Evolutionary conservation across 92 coral and sea anemone species (phyloP), one percentile per base, ranked within the genome.

Genomic region (Actinernus sp.): DNA sequence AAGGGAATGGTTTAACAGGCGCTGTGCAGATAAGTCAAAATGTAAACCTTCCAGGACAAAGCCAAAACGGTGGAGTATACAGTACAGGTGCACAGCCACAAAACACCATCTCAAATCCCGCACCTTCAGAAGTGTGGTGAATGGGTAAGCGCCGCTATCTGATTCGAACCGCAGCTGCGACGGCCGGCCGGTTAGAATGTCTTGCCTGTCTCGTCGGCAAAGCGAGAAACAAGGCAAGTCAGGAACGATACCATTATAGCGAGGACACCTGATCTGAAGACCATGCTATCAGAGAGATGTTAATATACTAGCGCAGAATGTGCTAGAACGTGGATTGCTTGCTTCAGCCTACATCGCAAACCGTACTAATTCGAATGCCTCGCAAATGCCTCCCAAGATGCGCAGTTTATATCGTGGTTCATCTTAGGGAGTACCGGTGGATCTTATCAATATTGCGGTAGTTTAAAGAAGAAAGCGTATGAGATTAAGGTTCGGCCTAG

Each of bases 111-210:
- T 53, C 65, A 26, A 73, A 49, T 58, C 62, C 85, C 21, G 43
- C 88, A 49, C 49, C 95, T 11, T 66, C 95, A 16, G 96, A 89
- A 49, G 96, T 89, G 30, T 89, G 96, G 96, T 89, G 73, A 84
- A 63, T 12, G 37, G 31, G 37, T 25, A 3, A n/a, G 12, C 24
- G 34, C 44, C 30, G 58, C 44, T 64, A 48, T 46, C 71, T 47
- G 45, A 18, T 46, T 26, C 26, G 23, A 18, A 61, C n/a, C 21
- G 16, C 58, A 56, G 63, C 63, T 56, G 63, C 43, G 40, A 31
- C 9, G 16, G 19, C 30, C 26, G n/a, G n/a, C n/a, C n/a, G n/a
- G 22, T 17, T 18, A 45, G 52, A 45, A 8, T 8, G n/a, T n/a
- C 8, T 17, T 4, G 52, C 52, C 5, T 45, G 52, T 6, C 52